Percentiles rank a stretch among this genome's conserved stretches.
Evolutionary conservation across 2,797 vertebrate species (phyloP).

Genomic region (Argyrosomus regius): DNA sequence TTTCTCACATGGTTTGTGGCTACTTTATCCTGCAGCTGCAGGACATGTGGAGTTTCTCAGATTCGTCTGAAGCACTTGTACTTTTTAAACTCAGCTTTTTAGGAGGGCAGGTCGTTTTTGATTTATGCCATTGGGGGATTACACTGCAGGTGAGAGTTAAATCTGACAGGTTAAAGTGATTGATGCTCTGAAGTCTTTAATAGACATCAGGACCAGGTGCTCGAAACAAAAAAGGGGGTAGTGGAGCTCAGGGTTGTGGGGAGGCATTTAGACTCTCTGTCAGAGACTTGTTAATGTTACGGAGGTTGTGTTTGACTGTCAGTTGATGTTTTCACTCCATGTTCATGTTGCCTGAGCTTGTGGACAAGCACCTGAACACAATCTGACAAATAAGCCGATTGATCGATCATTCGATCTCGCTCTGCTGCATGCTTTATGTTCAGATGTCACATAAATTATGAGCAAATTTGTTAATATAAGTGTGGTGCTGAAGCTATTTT

Average conservation of each 20-base stretch:
- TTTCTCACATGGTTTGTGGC: not conserved
- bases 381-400: not conserved
- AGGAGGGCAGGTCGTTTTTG: not conserved
- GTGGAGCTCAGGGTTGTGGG: not conserved
- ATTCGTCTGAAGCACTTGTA: not conserved
- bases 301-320: too few species aligned
- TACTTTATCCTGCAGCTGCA: not conserved
- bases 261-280: not conserved
- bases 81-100: not conserved
- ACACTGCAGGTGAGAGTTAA: not conserved
- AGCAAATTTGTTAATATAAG: too few species aligned
- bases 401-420: not conserved
- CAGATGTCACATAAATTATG: too few species aligned
- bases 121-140: not conserved
- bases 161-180: not conserved
- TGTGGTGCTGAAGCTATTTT: too few species aligned
- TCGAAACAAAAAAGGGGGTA: not conserved
- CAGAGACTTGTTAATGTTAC: not conserved
- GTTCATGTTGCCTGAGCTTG: too few species aligned
- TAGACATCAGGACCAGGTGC: not conserved
- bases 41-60: not conserved
- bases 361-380: not conserved
- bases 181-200: too few species aligned
- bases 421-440: not conserved
- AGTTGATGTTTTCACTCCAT: too few species aligned